phyloP scores from a whole-genome alignment of 2,888 invertebrate genomes.

The Meloe dianella region DNA sequence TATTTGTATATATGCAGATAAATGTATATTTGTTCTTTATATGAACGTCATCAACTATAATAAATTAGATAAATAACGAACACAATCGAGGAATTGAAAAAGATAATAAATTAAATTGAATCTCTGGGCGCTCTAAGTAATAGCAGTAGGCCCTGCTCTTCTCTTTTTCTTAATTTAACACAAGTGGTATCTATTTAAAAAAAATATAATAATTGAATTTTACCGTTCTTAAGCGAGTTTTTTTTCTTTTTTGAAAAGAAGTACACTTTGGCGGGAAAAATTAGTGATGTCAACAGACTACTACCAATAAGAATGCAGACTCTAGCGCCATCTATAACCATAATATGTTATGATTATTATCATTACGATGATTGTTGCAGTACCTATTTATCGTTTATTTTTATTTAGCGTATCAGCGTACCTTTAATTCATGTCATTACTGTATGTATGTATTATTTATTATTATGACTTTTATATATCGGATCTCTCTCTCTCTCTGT shows the following conservation, averaged over 20 bases:
- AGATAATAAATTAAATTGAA: background rate
- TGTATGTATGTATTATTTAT: background rate
- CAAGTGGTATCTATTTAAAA: no score
- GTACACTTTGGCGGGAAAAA: no score
- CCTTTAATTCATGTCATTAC: background rate
- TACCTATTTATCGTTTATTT: background rate
- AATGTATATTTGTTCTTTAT: background rate
- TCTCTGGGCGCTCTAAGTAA: no score
- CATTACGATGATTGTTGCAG: background rate
- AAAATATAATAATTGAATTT: no score
- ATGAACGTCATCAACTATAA: background rate
- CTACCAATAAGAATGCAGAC: no score
- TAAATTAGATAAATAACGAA: slow-evolving; percentile 6
- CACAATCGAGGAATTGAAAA: slow-evolving; percentile 1
- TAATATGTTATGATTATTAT: background rate
- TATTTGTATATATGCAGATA: background rate
- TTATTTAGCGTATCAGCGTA: background rate
- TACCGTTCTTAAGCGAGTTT: no score
- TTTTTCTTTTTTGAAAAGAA: no score
- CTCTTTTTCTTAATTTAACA: background rate
- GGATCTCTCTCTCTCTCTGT: background rate
- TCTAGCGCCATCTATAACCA: no score
- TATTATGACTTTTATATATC: background rate
- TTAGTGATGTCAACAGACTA: no score
- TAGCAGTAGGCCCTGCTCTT: no score